phyloP scores from a whole-genome alignment of 2,888 invertebrate genomes.

The Stegana nigrithorax region DNA sequence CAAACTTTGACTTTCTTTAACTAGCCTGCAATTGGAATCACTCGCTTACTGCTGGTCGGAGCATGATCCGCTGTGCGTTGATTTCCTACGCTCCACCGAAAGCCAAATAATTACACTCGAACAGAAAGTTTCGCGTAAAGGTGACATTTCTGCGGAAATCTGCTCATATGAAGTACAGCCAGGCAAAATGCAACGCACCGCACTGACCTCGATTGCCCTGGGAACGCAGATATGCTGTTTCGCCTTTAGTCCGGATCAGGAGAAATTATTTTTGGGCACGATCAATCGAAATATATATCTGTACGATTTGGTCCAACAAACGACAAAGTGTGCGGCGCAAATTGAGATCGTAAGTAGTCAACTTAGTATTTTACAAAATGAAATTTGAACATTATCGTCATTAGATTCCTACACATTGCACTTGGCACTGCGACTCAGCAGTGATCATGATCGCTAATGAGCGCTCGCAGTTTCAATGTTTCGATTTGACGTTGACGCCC shows the following conservation, averaged over 20 bases:
- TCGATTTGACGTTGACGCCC: slow-evolving; percentile 78
- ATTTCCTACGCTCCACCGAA: slow-evolving; percentile 78
- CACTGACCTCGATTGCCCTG: slow-evolving; percentile 77
- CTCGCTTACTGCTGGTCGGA: slow-evolving; percentile 87
- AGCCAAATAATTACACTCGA: slow-evolving; percentile 83
- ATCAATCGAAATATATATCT: slow-evolving; percentile 87
- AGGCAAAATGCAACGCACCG: slow-evolving; percentile 74
- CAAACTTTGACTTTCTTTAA: slow-evolving; percentile 36
- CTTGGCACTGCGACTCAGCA: slow-evolving; percentile 80
- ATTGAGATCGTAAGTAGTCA: slow-evolving; percentile 80
- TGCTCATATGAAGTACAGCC: slow-evolving; percentile 72
- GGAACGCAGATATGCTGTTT: slow-evolving; percentile 78
- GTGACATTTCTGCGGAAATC: slow-evolving; percentile 79
- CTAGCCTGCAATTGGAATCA: slow-evolving; percentile 78
- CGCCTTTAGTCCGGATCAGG: slow-evolving; percentile 77
- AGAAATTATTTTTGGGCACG: slow-evolving; percentile 83
- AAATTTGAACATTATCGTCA: too few species aligned
- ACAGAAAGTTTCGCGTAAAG: slow-evolving; percentile 80
- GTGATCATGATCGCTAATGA: slow-evolving; percentile 78
- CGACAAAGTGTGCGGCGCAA: slow-evolving; percentile 78
- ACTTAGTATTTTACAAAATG: background rate
- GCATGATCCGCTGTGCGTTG: slow-evolving; percentile 86
- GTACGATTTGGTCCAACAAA: slow-evolving; percentile 80
- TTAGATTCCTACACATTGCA: slow-evolving; percentile 75
- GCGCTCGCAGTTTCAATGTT: slow-evolving; percentile 80